phyloP scores from a whole-genome alignment of 2,888 invertebrate genomes.

The Agrochola macilenta region DNA sequence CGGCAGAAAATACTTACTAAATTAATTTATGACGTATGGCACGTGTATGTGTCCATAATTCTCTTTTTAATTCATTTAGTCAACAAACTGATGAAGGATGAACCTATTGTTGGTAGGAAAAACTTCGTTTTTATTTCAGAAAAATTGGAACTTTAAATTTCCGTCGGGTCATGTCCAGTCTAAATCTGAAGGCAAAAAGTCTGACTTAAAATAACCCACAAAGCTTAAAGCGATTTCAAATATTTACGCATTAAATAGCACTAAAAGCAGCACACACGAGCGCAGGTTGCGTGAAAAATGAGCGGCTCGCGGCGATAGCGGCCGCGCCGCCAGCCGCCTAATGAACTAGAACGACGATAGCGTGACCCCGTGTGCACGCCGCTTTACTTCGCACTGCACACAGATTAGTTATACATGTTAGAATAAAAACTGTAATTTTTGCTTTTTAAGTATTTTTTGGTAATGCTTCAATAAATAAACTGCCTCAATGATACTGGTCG shows the following conservation, averaged over 20 bases:
- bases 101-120: background rate
- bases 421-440: conserved; percentile 32
- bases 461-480: background rate
- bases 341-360: conserved; percentile 89
- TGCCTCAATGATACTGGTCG: background rate
- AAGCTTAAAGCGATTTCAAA: conserved; percentile 46
- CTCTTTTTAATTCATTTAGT: background rate
- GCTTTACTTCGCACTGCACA: conserved; percentile 69
- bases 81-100: background rate
- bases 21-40: background rate
- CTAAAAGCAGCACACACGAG: conserved; percentile 53
- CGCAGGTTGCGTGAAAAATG: conserved; percentile 84
- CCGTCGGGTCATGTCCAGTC: no score
- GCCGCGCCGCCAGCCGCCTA: conserved; percentile 79
- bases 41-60: background rate
- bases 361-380: conserved; percentile 80
- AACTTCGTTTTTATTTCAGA: no score
- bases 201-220: conserved; percentile 2
- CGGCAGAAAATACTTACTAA: background rate
- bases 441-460: background rate
- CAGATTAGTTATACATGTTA: conserved; percentile 56
- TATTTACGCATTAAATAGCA: conserved; percentile 55
- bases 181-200: no score
- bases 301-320: conserved; percentile 81
- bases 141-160: background rate